These are phyloP conservation scores for Seriola quinqueradiata DNA, from an alignment of 2,113 vertebrate genomes.

Conservation along the genomic window DNA sequence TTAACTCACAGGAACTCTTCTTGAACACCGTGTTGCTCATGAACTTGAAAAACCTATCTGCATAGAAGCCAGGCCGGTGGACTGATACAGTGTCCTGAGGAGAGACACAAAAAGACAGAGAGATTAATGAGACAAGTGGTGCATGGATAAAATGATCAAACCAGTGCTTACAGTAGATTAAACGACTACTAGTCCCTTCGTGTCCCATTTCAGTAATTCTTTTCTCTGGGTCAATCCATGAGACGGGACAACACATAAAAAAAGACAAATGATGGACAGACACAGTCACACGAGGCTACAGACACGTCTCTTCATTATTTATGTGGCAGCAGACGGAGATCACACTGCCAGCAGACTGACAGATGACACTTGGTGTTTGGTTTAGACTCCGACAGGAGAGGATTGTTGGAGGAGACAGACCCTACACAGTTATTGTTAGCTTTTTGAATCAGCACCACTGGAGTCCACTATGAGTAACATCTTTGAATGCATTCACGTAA, in stretches of 20 bases:
- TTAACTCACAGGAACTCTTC: slow-evolving; percentile 95
- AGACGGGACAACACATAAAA: slow-evolving; percentile 10
- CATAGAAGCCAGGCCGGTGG: slow-evolving; percentile 97
- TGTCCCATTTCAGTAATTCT: slow-evolving; percentile 40
- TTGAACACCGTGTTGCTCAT: slow-evolving; percentile 96
- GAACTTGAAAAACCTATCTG: slow-evolving; percentile 98
- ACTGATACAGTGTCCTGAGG: slow-evolving; percentile 96
- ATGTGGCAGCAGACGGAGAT: slow-evolving; percentile 64
- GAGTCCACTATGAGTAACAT: slow-evolving; percentile 36
- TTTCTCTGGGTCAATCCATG: slow-evolving; percentile 42
- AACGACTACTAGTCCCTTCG: slow-evolving; percentile 11
- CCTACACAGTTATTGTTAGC: slow-evolving; percentile 22
- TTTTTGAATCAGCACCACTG: slow-evolving; percentile 14
- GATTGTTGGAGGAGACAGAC: slow-evolving; percentile 6
- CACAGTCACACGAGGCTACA: slow-evolving; percentile 27
- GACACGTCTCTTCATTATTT: slow-evolving; percentile 70
- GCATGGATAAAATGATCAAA: slow-evolving; percentile 47
- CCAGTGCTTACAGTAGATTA: slow-evolving; percentile 28
- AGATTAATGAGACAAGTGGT: slow-evolving; percentile 64
- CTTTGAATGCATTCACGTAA: slow-evolving; percentile 1
- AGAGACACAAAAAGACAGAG: slow-evolving; percentile 29
- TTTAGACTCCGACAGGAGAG: slow-evolving; percentile 31
- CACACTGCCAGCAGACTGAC: slow-evolving; percentile 59
- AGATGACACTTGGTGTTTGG: slow-evolving; percentile 76
- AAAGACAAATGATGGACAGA: slow-evolving; percentile 7